Evolutionary conservation across 35 echinoderm and acorn worm genomes (phyloP), one percentile per base, ranked within the genome.

Genomic region (Apostichopus japonicus): DNA sequence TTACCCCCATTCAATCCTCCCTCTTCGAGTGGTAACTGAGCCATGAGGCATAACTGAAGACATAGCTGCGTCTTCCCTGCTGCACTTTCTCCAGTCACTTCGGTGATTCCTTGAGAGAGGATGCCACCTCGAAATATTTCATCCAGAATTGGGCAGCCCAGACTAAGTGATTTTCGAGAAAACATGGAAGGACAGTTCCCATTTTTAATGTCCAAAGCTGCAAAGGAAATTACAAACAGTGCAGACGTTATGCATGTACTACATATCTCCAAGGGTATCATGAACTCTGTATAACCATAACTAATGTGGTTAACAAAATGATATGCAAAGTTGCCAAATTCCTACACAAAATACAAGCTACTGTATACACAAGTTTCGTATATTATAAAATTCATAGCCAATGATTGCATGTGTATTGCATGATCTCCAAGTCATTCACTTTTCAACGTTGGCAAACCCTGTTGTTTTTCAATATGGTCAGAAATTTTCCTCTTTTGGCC

Each of bases 41-140:
- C 95, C 82, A 92, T 95, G 11, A 99, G 93, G 86, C 97, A 99
- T 0, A 99, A 91, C 72, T 99, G 97, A 33, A 99, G 92, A 79
- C 95, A 96, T 0, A 99, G 77, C 63, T 99, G 97, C 10, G 97
- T 99, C 44, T 99, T 99, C 4, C 97, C 97, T 19, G 95, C 92
- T 25, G 97, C 97, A 77, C 97, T 99, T 83, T 99, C 95, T 10
- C 97, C 97, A 17, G 95, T 93, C 79, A 99, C 93, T 72, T 99
- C 97, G 10, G 97, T 99, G 81, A 99, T 95, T 23, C 97, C 97
- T 72, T 92, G 91, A 0, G 93, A 79, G 4, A 95, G 84, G 87
- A 99, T 92, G 8, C 97, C 97, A 77, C 97, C 97, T 57, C 86
- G 87, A 8, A 99, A 93, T 75, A 99, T 95, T 14, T 92, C 92